phyloP scores from a whole-genome alignment of 2,113 vertebrate species.

The Prunella fulvescens region DNA sequence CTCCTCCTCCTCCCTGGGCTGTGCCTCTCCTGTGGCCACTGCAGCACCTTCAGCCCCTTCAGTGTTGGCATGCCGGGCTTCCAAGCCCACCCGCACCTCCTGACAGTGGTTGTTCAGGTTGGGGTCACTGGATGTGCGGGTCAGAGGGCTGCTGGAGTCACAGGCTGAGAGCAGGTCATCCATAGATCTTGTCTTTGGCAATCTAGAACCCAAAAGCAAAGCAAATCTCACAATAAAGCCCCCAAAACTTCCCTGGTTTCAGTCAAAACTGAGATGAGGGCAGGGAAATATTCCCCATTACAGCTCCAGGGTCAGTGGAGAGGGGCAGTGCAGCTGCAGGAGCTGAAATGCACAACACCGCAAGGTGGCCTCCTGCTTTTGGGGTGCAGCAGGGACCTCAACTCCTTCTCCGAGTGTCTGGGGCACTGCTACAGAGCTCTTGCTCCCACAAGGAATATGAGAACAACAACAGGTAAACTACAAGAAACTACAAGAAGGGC shows the following conservation, averaged over 20 bases:
- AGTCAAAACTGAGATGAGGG: background rate
- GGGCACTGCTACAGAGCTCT: background rate
- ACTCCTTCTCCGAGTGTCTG: background rate
- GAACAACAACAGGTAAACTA: background rate
- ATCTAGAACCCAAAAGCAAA: slow-evolving; percentile 70
- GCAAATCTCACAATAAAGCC: background rate
- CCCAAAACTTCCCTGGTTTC: background rate
- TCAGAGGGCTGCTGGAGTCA: slow-evolving; percentile 87
- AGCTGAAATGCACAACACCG: background rate
- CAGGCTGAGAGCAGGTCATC: slow-evolving; percentile 91
- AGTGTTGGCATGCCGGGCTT: slow-evolving; percentile 62
- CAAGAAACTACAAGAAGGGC: background rate
- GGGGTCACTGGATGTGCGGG: slow-evolving; percentile 95
- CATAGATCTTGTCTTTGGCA: slow-evolving; percentile 97
- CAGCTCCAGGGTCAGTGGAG: background rate
- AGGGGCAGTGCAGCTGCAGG: background rate
- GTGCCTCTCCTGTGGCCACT: background rate
- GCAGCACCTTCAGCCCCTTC: slow-evolving; percentile 47
- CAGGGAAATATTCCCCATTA: background rate
- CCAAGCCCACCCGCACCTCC: slow-evolving; percentile 79
- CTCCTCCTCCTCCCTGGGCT: slow-evolving; percentile 10
- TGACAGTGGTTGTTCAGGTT: slow-evolving; percentile 97
- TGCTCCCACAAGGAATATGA: background rate
- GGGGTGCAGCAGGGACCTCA: background rate
- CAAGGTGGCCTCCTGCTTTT: background rate